Evolutionary conservation across 1,140 invertebrate genomes (phyloP).

Genomic region (Brachionus asplanchnoidis): DNA sequence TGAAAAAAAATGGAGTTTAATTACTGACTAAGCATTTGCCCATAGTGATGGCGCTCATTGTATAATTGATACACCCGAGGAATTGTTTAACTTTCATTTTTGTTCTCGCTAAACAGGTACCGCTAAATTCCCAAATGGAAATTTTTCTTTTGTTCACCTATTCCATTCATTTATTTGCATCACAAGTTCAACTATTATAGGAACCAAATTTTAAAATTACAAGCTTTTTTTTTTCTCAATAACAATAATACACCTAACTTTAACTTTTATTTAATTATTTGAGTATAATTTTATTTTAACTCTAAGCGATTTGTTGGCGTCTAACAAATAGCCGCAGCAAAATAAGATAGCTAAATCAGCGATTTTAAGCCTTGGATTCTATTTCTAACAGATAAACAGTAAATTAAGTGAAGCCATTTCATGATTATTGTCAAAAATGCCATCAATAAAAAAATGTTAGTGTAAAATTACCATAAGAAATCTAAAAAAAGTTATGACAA

Average conservation of each 20-base stretch:
- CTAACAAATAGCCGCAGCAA: neutral
- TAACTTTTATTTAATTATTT: neutral
- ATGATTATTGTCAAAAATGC: too few relatives aligned
- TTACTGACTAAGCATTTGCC: neutral
- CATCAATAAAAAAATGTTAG: too few relatives aligned
- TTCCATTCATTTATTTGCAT: neutral
- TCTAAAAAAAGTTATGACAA: too few relatives aligned
- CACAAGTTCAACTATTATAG: neutral
- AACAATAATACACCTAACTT: neutral
- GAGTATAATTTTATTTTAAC: neutral
- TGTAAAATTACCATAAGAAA: too few relatives aligned
- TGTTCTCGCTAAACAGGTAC: neutral
- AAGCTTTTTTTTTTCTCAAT: neutral
- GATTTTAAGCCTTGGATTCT: too few relatives aligned
- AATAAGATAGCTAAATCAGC: neutral
- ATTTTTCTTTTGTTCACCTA: neutral
- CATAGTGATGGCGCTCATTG: neutral
- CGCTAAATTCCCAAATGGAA: neutral
- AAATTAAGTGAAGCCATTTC: too few relatives aligned
- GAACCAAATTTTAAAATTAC: neutral
- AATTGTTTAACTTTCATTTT: neutral
- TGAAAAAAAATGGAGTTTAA: neutral
- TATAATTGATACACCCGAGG: neutral
- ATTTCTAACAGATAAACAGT: too few relatives aligned
- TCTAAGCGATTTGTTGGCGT: neutral